Conservation (phyloP, 2,888 invertebrate genomes). For the Drosophila birchii region DNA sequence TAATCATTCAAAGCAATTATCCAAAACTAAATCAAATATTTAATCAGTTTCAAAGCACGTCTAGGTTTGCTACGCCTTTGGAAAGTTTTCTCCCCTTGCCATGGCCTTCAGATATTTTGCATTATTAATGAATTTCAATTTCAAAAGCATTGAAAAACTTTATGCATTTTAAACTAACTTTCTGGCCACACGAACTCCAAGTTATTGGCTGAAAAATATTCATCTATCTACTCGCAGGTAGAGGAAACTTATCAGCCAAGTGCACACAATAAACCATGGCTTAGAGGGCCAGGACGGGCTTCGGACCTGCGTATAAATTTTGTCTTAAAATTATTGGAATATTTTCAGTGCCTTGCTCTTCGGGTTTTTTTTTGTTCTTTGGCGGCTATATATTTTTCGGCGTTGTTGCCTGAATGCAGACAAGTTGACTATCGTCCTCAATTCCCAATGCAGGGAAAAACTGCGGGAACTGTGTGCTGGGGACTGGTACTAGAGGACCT, state of each 20-base stretch:
- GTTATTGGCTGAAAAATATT: conserved; percentile 7
- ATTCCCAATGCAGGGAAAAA: conserved; percentile 44
- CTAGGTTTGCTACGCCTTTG: not conserved
- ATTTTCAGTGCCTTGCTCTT: conserved; percentile 27
- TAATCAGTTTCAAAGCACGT: not conserved
- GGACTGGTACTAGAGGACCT: conserved; percentile 43
- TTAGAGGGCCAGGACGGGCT: conserved; percentile 14
- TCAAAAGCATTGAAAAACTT: conserved; percentile 18
- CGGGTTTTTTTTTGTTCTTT: conserved; percentile 1
- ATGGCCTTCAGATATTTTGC: conserved; percentile 1
- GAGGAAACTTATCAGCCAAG: conserved; percentile 31
- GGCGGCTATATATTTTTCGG: conserved; percentile 17
- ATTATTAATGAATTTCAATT: conserved; percentile 20
- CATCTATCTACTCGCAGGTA: conserved; percentile 1
- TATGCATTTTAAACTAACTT: conserved; percentile 25
- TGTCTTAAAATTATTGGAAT: conserved; percentile 63
- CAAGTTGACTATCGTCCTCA: conserved; percentile 71
- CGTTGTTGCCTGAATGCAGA: conserved; percentile 52
- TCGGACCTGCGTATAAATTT: conserved; percentile 63
- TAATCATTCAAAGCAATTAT: too few relatives aligned
- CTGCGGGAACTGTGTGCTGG: conserved; percentile 5
- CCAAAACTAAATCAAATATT: not conserved
- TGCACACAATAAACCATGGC: conserved; percentile 31
- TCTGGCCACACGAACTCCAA: conserved; percentile 7
- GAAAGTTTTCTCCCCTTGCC: not conserved